Conservation (phyloP, 92 coral and sea anemone species). For the Epizoanthus fatuus region DNA sequence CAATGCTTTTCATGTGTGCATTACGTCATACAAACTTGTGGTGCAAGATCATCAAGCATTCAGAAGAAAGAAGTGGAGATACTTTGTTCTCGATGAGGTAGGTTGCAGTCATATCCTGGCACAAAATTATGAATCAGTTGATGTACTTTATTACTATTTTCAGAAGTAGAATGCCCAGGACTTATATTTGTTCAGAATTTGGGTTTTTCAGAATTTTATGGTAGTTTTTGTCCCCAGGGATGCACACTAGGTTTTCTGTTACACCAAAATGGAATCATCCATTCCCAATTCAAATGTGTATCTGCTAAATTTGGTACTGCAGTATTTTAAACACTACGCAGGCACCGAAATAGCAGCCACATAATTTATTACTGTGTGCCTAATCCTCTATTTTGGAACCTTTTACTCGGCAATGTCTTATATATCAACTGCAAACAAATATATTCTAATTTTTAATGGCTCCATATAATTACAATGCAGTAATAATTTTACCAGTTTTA, state of each 20-base stretch:
- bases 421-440: no score
- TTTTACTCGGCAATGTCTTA: no score
- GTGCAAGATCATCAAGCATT: conserved; percentile 99
- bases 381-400: no score
- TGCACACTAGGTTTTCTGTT: background rate
- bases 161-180: background rate
- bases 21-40: conserved; percentile 97
- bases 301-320: background rate
- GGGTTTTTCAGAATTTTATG: no score
- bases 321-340: background rate
- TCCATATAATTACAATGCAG: no score
- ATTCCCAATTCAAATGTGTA: no score
- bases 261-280: background rate
- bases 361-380: no score
- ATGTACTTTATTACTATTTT: background rate
- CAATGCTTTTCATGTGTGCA: conserved; percentile 98
- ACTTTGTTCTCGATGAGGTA: conserved; percentile 96
- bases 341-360: no score
- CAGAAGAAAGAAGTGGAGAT: conserved; percentile 99
- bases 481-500: no score
- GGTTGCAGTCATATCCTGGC: background rate
- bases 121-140: no score
- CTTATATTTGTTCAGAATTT: no score
- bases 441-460: no score
- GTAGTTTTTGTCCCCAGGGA: background rate